Conservation (phyloP, 2,888 invertebrate genomes). For the Lasius platythorax region DNA sequence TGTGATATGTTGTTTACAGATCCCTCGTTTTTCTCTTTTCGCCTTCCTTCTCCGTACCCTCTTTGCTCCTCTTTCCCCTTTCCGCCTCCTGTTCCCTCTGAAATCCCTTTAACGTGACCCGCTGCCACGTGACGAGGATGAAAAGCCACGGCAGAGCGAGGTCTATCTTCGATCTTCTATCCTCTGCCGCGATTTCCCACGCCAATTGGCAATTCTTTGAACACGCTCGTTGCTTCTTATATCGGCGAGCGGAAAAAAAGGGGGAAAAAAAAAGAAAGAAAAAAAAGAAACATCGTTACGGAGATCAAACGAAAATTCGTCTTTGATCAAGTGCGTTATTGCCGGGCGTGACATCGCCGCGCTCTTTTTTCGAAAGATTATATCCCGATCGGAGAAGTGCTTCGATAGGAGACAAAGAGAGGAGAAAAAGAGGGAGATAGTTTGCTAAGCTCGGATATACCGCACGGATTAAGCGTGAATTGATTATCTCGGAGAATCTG, state of each 20-base stretch:
- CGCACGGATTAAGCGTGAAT: slow-evolving; percentile 35
- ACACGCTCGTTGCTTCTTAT: background rate
- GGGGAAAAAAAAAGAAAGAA: too few relatives aligned
- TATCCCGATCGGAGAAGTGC: background rate
- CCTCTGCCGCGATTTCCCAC: slow-evolving; percentile 11
- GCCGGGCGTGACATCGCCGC: too few relatives aligned
- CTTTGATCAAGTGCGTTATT: slow-evolving; percentile 31
- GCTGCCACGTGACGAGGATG: slow-evolving; percentile 13
- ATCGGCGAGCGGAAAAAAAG: background rate
- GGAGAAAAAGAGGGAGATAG: background rate
- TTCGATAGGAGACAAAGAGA: background rate
- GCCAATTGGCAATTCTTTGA: slow-evolving; percentile 37
- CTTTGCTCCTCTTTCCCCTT: background rate
- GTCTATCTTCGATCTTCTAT: background rate
- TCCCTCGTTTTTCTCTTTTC: background rate
- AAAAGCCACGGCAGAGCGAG: slow-evolving; percentile 17
- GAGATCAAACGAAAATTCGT: slow-evolving; percentile 42
- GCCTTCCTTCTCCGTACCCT: background rate
- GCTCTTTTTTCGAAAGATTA: slow-evolving; percentile 19
- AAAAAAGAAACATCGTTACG: slow-evolving; percentile 17
- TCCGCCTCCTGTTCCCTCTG: background rate
- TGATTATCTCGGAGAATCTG: slow-evolving; percentile 17
- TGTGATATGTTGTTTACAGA: slow-evolving; percentile 49
- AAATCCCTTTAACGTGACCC: slow-evolving; percentile 7
- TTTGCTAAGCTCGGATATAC: slow-evolving; percentile 4